Evolutionary conservation across 2,888 invertebrate species (phyloP), one percentile per base, ranked within the genome.

Genomic region (Drosophila incognita): DNA sequence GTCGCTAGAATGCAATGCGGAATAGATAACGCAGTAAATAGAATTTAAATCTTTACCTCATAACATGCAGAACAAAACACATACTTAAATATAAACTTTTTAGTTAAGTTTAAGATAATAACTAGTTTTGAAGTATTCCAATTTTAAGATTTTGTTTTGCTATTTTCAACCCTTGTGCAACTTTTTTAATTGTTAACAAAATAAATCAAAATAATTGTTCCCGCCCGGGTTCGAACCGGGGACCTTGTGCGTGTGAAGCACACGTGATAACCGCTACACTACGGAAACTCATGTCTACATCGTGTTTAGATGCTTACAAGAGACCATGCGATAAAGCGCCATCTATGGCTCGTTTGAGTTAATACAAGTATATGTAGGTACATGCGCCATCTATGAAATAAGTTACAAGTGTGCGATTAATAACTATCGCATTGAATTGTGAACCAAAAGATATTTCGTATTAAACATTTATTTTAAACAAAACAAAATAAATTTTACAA

Each of bases 201-300:
- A 11, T 4, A 24, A 24, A 35, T 46, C 40, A 54, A 57, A 56
- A 71, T 52, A 36, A 36, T 7, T 91, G 92, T 91, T 91, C 89
- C 91, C 92, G 91, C 91, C 92, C 92, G 92, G 92, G 91, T 91
- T 92, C 92, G 92, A 92, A 92, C 92, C 92, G 92, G 92, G 91
- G 92, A 87, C 92, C 92, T 92, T 91, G 91, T 89, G 92, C 91
- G 92, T 92, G 92, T 92, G 90, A 92, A 91, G 91, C 91, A 89
- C 91, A 91, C 91, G 92, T 92, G 91, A 92, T 92, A 92, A 92
- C 92, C 92, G 86, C 92, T 91, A 92, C 91, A 92, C 92, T 91
- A 92, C 91, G 92, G 90, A 91, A 92, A 92, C 92, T 0, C n/a
- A 7, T 1, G 1, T 0, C 0, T 0, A 0, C 0, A 0, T 0